Conservation (phyloP, 2,113 vertebrate genomes). For the zebrafish (Danio rerio) region GRCz12tu NC_133176.1:55845501-55846000, state of each 20-base stretch:
- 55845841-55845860: slow-evolving; percentile 22
- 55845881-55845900: no score
- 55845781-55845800: slow-evolving; percentile 85
- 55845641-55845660: slow-evolving; percentile 76
- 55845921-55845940: neutral
- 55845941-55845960: no score
- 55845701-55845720: slow-evolving; percentile 48
- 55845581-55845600: neutral
- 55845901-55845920: neutral
- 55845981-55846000: no score
- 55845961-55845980: no score
- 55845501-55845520: no score
- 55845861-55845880: neutral
- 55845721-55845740: slow-evolving; percentile 49
- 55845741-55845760: slow-evolving; percentile 72
- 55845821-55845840: slow-evolving; percentile 70
- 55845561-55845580: neutral
- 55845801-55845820: slow-evolving; percentile 71
- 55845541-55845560: no score
- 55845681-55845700: slow-evolving; percentile 64
- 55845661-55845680: slow-evolving; percentile 74
- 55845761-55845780: slow-evolving; percentile 82
- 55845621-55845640: slow-evolving; percentile 80
- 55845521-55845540: no score
- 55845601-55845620: slow-evolving; percentile 69